Percentiles rank a stretch among this genome's conserved stretches.
phyloP scores from a whole-genome alignment of 2,797 vertebrate species.

The Molossus molossus region DNA sequence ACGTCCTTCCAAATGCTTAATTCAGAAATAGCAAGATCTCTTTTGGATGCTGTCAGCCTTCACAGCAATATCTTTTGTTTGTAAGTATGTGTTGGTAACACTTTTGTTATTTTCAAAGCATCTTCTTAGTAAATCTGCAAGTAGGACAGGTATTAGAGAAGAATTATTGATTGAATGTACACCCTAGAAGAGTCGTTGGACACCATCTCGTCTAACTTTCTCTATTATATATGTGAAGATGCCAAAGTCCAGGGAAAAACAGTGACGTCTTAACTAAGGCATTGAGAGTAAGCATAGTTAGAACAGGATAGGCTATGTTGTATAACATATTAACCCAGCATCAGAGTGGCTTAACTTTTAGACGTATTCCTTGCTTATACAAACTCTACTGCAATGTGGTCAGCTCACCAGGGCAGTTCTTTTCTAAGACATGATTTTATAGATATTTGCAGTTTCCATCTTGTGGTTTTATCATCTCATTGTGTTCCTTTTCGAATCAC shows the following conservation, averaged over 20 bases:
- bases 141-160: conserved; percentile 50
- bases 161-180: conserved; percentile 1
- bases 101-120: conserved; percentile 65
- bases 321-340: not conserved
- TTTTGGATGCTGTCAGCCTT: conserved; percentile 71
- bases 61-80: conserved; percentile 78
- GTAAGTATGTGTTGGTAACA: conserved; percentile 60
- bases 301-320: not conserved
- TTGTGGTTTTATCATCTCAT: not conserved
- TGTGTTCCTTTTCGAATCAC: not conserved
- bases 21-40: conserved; percentile 76
- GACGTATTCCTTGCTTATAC: not conserved
- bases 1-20: conserved; percentile 67
- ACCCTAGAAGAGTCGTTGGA: not conserved
- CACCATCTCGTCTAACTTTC: not conserved
- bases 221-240: not conserved
- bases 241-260: not conserved
- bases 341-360: not conserved
- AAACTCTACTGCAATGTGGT: not conserved
- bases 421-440: not conserved
- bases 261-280: not conserved
- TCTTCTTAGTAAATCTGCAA: conserved; percentile 53
- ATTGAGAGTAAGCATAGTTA: not conserved
- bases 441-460: not conserved
- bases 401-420: not conserved